Base-by-base conservation (phyloP, 2,113 vertebrate genomes). In the Spermophilus dauricus region DNA sequence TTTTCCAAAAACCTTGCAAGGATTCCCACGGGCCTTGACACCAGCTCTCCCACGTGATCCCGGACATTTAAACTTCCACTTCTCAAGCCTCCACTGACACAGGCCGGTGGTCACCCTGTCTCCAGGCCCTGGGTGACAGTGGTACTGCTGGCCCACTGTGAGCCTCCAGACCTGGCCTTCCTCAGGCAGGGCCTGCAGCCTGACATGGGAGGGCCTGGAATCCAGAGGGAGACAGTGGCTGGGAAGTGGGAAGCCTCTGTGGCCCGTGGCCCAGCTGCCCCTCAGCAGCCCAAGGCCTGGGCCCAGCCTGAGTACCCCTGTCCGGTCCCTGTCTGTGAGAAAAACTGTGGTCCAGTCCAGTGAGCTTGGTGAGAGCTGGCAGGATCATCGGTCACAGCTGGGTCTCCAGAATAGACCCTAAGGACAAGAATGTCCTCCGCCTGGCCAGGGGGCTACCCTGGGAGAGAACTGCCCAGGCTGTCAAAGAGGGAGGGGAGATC, bases 21-120 rank as follows among this genome's bases (percentile, higher is more conserved):
- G 12, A n/a, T 37, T 34, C 34, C 20, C 20, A 1, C 11, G 1
- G 37, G 32, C 26, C 45, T 22, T 58, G 51, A 45, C 2, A 0
- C 45, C 17, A 4, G 9, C 28, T 39, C 9, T 77, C 37, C 61
- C 73, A 14, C 51, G 11, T 4, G 3, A 56, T 7, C 20, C 3
- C 5, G 9, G 56, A 20, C 34, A 48, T 6, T 13, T 32, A n/a
- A 69, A n/a, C 4, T 7, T 10, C 39, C 10, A 0, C 2, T 69
- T 37, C 45, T 11, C 1, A 12, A 30, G 34, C 58, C 14, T 26
- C 6, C 12, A 20, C 45, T 70, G 63, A 9, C 51, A 0, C 67
- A 2, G 9, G 39, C n/a, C 24, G 1, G 82, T 2, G 16, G 10
- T 45, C 42, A 10, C 8, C 30, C 58, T 34, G 45, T 42, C 83